Base-by-base conservation (phyloP, 2,888 invertebrate genomes). In the Shargacucullia verbasci region DNA sequence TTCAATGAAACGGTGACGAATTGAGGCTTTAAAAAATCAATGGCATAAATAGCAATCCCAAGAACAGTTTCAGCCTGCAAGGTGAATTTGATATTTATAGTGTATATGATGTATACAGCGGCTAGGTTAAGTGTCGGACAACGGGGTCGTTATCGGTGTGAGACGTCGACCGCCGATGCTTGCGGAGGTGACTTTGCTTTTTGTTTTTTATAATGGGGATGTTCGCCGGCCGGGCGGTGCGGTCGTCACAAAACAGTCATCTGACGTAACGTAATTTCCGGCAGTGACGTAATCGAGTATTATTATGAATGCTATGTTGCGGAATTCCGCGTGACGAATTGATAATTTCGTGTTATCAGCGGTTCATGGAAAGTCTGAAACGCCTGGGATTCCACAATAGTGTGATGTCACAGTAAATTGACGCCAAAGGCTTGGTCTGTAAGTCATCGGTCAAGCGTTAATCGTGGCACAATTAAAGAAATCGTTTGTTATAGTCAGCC, bases 181-280 rank as follows among this genome's bases (percentile, higher is more conserved):
- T 53, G 55, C 56, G 67, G 81, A 83, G 85, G 88, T 87, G 86
- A 87, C 87, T 82, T 84, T 85, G 71, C 55, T 69, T 79, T 73
- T 81, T 70, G 69, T 69, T 61, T 59, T 64, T 69, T 70, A 76
- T 80, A 81, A 79, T 80, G 64, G 77, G 77, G 73, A 78, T 80
- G 69, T 57, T 73, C 44, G 72, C 73, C 70, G 73, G 63, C 65
- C 70, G 64, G 20, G 20, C 20, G 20, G 60, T 53, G 50, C 55
- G 45, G 20, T 35, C 13, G 37, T 61, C 55, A 48, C 72, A 73
- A 44, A 56, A 15, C 7, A 6, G 29, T 62, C 44, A 46, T 49
- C 46, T 83, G 79, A 85, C 80, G 82, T 81, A 68, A 85, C 80
- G 82, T 81, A 68, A 79, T 78, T 76, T 82, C 76, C 79, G 79